Conservation (phyloP, 2,113 vertebrate genomes). For the Rhombomys opimus region DNA sequence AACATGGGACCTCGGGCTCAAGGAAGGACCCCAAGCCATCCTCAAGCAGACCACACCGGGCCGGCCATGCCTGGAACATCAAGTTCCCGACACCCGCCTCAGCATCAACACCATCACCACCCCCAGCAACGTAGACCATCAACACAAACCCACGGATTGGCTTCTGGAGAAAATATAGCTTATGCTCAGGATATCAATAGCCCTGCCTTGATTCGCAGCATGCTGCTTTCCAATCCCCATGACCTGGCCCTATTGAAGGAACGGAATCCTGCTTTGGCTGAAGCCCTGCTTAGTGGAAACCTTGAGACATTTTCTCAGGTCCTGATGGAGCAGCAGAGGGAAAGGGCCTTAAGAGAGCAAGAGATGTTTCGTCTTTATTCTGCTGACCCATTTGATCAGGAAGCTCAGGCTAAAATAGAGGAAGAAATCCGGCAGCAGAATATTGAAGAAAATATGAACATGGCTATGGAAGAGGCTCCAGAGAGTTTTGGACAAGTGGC, state of each 20-base stretch:
- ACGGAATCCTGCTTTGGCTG: constrained; percentile 93
- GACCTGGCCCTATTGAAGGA: constrained; percentile 97
- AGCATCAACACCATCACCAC: neutral
- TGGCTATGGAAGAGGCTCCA: constrained; percentile 98
- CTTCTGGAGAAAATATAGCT: constrained; percentile 47
- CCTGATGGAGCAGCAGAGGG: constrained; percentile 94
- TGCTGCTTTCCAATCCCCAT: constrained; percentile 95
- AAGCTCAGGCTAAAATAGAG: constrained; percentile 97
- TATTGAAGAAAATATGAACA: constrained; percentile 98
- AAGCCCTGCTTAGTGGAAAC: constrained; percentile 95
- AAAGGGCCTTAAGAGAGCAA: constrained; percentile 92
- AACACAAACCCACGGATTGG: constrained; percentile 15
- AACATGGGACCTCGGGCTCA: constrained; percentile 81
- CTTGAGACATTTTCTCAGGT: constrained; percentile 96
- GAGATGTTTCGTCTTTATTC: constrained; percentile 94
- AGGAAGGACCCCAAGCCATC: constrained; percentile 85
- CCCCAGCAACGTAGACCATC: neutral
- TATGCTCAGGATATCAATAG: constrained; percentile 90
- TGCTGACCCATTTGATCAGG: constrained; percentile 95
- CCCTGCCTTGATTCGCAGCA: constrained; percentile 92
- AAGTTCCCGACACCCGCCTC: constrained; percentile 68
- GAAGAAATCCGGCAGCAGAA: constrained; percentile 99
- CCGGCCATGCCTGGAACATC: constrained; percentile 92
- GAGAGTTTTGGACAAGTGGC: constrained; percentile 99
- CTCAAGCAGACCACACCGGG: constrained; percentile 91